Evolutionary conservation across 30 jellyfish, hydroid and myxozoan genomes (phyloP).

Genomic region (Chironex yamaguchii): DNA sequence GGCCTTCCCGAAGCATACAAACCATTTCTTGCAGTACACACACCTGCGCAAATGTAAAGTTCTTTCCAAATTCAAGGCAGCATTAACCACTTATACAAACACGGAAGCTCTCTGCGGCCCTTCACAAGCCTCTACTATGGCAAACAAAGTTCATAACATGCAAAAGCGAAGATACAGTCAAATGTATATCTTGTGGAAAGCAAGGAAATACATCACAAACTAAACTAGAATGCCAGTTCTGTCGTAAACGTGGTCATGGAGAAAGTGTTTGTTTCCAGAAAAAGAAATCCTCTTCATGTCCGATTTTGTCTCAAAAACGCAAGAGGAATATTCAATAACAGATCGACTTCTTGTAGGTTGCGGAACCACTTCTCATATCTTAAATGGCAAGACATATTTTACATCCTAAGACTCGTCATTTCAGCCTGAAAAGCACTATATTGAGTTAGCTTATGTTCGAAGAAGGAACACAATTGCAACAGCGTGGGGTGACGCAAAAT

Average conservation of each 20-base stretch:
- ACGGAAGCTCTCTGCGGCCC: slow-evolving; percentile 36
- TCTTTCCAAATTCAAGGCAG: slow-evolving; percentile 61
- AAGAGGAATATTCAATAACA: too few species aligned
- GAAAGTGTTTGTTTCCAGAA: slow-evolving; percentile 46
- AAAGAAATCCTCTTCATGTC: slow-evolving; percentile 13
- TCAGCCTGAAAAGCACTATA: slow-evolving; percentile 6
- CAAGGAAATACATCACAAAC: slow-evolving; percentile 24
- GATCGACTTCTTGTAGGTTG: too few species aligned
- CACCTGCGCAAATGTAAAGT: slow-evolving; percentile 50
- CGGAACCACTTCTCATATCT: too few species aligned
- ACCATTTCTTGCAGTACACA: slow-evolving; percentile 60
- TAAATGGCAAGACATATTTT: neutral
- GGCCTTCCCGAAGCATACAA: slow-evolving; percentile 55
- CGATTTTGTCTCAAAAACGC: too few species aligned
- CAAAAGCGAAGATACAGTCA: too few species aligned
- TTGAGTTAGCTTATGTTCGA: slow-evolving; percentile 45
- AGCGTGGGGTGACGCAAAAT: slow-evolving; percentile 58
- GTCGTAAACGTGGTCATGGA: slow-evolving; percentile 35
- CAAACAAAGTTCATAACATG: too few species aligned
- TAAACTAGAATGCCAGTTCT: slow-evolving; percentile 49
- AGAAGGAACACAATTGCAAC: slow-evolving; percentile 60
- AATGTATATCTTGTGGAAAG: slow-evolving; percentile 62
- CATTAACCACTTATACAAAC: slow-evolving; percentile 35
- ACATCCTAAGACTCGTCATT: slow-evolving; percentile 14
- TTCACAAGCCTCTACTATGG: slow-evolving; percentile 4